Percentiles rank a stretch among this genome's conserved stretches.
phyloP scores from a whole-genome alignment of 2,888 invertebrate genomes.

The Stramonita haemastoma region DNA sequence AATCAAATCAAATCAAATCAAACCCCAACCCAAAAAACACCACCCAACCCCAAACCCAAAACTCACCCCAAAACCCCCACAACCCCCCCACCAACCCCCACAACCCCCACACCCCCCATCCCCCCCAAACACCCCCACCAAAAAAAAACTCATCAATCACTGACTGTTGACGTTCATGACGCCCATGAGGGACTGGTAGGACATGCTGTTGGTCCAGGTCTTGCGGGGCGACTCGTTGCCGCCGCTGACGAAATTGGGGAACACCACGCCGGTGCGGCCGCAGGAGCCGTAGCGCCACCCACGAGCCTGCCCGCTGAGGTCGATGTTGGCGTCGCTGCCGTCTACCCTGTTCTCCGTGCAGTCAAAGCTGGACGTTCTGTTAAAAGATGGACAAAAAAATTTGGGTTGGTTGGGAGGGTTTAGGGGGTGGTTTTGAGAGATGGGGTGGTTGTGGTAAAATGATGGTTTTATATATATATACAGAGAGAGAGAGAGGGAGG shows the following conservation, averaged over 20 bases:
- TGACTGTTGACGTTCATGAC: slow-evolving; percentile 56
- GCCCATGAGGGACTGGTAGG: slow-evolving; percentile 67
- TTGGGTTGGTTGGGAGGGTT: too few relatives aligned
- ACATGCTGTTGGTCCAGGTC: slow-evolving; percentile 61
- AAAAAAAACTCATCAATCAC: slow-evolving; percentile 33
- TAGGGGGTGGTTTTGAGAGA: too few relatives aligned
- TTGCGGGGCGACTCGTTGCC: slow-evolving; percentile 66
- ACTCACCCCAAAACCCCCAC: too few relatives aligned
- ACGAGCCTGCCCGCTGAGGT: slow-evolving; percentile 46
- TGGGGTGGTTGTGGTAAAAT: too few relatives aligned
- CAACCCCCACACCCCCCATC: neutral
- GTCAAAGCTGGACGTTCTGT: slow-evolving; percentile 59
- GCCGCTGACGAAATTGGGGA: slow-evolving; percentile 59
- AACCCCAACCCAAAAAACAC: too few relatives aligned
- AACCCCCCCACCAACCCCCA: too few relatives aligned
- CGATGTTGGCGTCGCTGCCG: slow-evolving; percentile 53
- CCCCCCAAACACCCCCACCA: too few relatives aligned
- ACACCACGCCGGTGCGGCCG: slow-evolving; percentile 59
- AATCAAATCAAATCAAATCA: too few relatives aligned
- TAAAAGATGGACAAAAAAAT: too few relatives aligned
- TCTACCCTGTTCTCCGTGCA: slow-evolving; percentile 57
- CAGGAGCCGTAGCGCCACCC: slow-evolving; percentile 44
- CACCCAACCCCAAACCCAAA: slow-evolving; percentile 39
- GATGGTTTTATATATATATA: too few relatives aligned
- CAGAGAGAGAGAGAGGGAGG: too few relatives aligned